phyloP scores from a whole-genome alignment of 2,888 invertebrate genomes.

The Automeris io region DNA sequence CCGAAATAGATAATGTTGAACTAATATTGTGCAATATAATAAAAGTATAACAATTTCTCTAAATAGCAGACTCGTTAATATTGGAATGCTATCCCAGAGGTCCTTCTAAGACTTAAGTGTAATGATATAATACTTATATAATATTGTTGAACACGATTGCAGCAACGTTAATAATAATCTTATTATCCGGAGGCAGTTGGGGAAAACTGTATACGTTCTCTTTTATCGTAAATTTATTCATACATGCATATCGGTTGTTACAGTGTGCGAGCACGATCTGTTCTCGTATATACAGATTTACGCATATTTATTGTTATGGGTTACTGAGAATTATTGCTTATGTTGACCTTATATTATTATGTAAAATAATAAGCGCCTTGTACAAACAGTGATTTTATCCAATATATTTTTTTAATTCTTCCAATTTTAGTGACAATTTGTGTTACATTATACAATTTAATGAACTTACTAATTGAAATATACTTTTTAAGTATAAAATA shows the following conservation, averaged over 20 bases:
- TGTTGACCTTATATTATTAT: not conserved
- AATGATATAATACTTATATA: slow-evolving; percentile 1
- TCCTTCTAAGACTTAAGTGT: not conserved
- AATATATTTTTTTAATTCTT: too few relatives aligned
- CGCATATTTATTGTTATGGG: not conserved
- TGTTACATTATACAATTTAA: too few relatives aligned
- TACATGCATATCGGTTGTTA: slow-evolving; percentile 22
- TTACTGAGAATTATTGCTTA: not conserved
- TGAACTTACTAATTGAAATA: too few relatives aligned
- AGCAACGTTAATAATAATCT: slow-evolving; percentile 9
- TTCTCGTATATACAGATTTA: slow-evolving; percentile 3
- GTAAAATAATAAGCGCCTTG: not conserved
- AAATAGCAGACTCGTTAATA: too few relatives aligned
- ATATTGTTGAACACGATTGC: slow-evolving; percentile 13
- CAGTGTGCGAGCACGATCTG: slow-evolving; percentile 16
- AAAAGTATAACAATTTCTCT: too few relatives aligned
- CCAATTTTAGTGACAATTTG: too few relatives aligned
- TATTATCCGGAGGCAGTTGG: slow-evolving; percentile 19
- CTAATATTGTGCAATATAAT: too few relatives aligned
- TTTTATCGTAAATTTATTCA: slow-evolving; percentile 21
- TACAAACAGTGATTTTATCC: too few relatives aligned
- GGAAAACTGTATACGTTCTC: slow-evolving; percentile 18
- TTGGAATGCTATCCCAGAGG: too few relatives aligned
- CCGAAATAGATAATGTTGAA: too few relatives aligned
- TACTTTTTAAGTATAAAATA: too few relatives aligned